Base-by-base conservation (phyloP, 2,113 vertebrate species). In the Brachypodius melanocephalos region DNA sequence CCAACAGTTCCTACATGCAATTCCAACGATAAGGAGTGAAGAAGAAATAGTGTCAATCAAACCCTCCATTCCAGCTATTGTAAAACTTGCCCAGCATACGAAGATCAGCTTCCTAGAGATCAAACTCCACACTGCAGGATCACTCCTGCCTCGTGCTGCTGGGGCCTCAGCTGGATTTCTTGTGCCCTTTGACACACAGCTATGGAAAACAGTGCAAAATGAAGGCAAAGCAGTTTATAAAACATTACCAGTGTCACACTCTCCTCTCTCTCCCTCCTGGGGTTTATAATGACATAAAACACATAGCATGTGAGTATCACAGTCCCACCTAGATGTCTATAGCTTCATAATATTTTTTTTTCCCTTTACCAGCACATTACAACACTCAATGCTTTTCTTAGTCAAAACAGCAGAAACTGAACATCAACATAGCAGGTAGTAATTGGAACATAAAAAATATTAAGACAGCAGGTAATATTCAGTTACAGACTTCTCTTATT, bases 31-130 rank as follows among this genome's bases (percentile, higher is more conserved):
- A 63, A 86, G 62, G 69, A 92, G 68, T 42, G 79, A 96, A 85
- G 89, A 79, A 92, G 66, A 94, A 96, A 95, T 6, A 32, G 63
- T 96, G 93, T 85, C 96, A 96, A 96, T 97, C 94, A 96, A 95
- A 79, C 34, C 36, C 51, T 71, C 25, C 6, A 16, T 38, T 89
- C 88, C 91, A 89, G 92, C 81, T 71, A 91, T 74, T 79, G 75
- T 89, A 69, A 87, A 96, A 80, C 80, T 78, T 87, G 43, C 66
- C 65, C 75, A 91, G 79, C 93, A 83, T 68, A 79, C 42, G 62
- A 89, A 62, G 80, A 67, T 21, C 75, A 61, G n/a, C 55, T 75
- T 57, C 54, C 85, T 55, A n/a, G 40, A 46, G 81, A 91, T 73
- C 65, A 75, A 73, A 57, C n/a, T 58, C 51, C 34, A 79, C 12